Evolutionary conservation across 2,113 vertebrate species (phyloP), one percentile per base, ranked within the genome.

Genomic region (Ceyx cyanopectus): DNA sequence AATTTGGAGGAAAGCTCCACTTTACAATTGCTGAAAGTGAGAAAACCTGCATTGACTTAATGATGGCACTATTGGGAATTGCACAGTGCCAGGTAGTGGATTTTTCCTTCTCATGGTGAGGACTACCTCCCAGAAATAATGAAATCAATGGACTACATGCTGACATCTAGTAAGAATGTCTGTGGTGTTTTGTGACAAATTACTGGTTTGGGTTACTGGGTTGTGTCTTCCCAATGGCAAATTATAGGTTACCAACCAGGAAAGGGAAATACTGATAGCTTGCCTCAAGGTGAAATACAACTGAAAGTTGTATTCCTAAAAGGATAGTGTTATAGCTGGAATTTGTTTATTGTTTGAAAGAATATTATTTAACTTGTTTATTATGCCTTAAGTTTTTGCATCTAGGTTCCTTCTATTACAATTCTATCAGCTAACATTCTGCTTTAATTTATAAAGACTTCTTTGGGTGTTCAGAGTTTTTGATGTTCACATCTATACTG

Each of bases 171-270:
- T 72, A 72, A 81, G 63, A 76, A 77, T 27, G n/a, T 70, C 51
- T 92, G 21, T 80, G 70, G 62, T 81, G 26, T 69, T 90, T 89
- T 86, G 40, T 68, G 63, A 89, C 10, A 95, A 95, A 93, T 94
- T 93, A 81, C 70, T 90, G 77, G 63, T 67, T 91, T 87, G 53
- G 26, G 30, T 72, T 80, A 84, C 60, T 60, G 85, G 54, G 58
- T 76, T 93, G 53, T 89, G 37, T 32, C 62, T 94, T 94, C 45
- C 60, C 58, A 80, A 83, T 48, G 70, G 56, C 57, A 94, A 96
- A 94, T 94, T 94, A 75, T 37, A 85, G 63, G 74, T 78, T 87
- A 77, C 67, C 50, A 92, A 80, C 56, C 32, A 85, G 70, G 56
- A 87, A 90, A 81, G 27, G 16, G 51, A 85, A 85, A 80, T 75